phyloP scores from a whole-genome alignment of 2,113 vertebrate genomes.

The Zeus faber region DNA sequence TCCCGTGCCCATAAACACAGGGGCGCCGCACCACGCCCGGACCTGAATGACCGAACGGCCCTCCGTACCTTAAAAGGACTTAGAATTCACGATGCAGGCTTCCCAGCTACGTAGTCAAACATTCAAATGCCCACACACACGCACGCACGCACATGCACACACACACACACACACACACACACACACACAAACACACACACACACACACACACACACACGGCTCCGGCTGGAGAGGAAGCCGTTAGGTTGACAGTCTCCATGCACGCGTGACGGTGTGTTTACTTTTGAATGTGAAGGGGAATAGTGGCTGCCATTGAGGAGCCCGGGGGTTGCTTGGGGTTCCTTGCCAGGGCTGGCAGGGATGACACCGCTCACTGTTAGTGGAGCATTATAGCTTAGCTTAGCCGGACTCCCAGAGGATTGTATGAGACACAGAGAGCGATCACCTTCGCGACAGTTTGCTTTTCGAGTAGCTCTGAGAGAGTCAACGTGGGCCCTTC shows the following conservation, averaged over 20 bases:
- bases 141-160: slow-evolving; percentile 1
- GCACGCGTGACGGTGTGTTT: slow-evolving; percentile 62
- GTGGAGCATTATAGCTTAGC: background rate
- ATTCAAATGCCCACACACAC: no score
- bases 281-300: slow-evolving; percentile 72
- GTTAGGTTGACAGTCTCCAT: slow-evolving; percentile 44
- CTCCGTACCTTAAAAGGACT: no score
- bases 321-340: slow-evolving; percentile 30
- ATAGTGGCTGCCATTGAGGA: slow-evolving; percentile 68
- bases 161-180: slow-evolving; percentile 8
- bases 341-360: slow-evolving; percentile 32
- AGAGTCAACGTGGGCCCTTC: no score
- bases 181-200: background rate
- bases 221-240: slow-evolving; percentile 51
- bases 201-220: slow-evolving; percentile 19
- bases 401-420: no score
- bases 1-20: background rate
- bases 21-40: no score
- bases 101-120: no score
- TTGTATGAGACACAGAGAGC: no score
- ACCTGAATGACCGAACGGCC: no score
- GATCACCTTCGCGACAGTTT: no score
- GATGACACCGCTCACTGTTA: slow-evolving; percentile 18
- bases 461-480: no score
- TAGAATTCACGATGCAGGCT: no score